Evolutionary conservation across 2,888 invertebrate genomes (phyloP).

Genomic region (Mythimna vitellina): DNA sequence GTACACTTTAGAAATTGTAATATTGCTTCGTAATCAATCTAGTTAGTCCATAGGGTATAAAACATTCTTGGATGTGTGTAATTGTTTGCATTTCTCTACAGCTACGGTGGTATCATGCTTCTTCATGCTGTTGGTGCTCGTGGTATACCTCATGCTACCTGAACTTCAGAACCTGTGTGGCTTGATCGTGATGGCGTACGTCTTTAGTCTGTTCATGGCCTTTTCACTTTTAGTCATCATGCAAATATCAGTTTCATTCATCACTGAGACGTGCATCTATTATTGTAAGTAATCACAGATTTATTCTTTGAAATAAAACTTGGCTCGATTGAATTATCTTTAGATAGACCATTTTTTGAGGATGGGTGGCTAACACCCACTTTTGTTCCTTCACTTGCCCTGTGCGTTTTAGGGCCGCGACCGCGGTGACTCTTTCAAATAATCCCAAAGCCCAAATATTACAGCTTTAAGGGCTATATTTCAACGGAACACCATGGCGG

Average conservation of each 20-base stretch:
- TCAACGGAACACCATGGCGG: too few species aligned
- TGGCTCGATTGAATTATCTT: too few species aligned
- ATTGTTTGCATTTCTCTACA: slow-evolving; percentile 51
- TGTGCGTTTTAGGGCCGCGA: too few species aligned
- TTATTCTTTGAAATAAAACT: background rate
- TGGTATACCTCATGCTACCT: slow-evolving; percentile 74
- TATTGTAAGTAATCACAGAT: slow-evolving; percentile 70
- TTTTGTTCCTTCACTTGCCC: background rate
- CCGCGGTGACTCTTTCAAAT: too few species aligned
- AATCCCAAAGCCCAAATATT: too few species aligned
- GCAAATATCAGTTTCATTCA: slow-evolving; percentile 56
- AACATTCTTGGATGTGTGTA: background rate
- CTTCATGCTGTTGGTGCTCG: slow-evolving; percentile 74
- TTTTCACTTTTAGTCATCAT: slow-evolving; percentile 73
- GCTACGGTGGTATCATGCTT: slow-evolving; percentile 72
- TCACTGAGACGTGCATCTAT: slow-evolving; percentile 56
- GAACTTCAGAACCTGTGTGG: slow-evolving; percentile 78
- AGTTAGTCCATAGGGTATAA: too few species aligned
- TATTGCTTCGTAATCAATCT: too few species aligned
- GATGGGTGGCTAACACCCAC: too few species aligned
- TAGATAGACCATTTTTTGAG: too few species aligned
- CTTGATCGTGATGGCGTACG: slow-evolving; percentile 77
- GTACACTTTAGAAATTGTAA: too few species aligned
- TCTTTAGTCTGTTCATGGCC: slow-evolving; percentile 73
- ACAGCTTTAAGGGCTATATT: too few species aligned